Base-by-base conservation (phyloP, 2,888 invertebrate genomes). In the Lithosia quadra region DNA sequence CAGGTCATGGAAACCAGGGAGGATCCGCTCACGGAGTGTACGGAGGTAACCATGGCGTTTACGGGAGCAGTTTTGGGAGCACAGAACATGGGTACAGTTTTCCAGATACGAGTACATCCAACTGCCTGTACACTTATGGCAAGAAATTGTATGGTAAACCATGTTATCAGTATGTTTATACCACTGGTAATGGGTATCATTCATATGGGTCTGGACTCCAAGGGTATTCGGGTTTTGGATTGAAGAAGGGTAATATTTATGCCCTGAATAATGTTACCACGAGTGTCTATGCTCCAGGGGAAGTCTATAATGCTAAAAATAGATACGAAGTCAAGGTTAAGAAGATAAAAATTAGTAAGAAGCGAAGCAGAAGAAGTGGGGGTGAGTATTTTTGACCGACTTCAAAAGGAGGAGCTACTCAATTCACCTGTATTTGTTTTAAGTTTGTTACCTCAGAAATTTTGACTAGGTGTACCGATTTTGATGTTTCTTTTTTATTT, bases 311-410 rank as follows among this genome's bases (percentile, higher is more conserved):
- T 39, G 79, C 88, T 0, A 91, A 90, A 64, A 87, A 89, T 67
- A 90, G 87, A 57, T 88, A 90, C 53, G 92, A 93, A 69, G 83
- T 94, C 0, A 91, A 94, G 2, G 87, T 92, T 8, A 90, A 88
- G 77, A 92, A 90, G 71, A 89, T 87, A 1, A 87, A 85, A 65
- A 77, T 83, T 1, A 84, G 84, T 0, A 80, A 83, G 55, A 89
- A 84, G 73, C 84, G 79, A 43, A 85, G 79, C 63, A 84, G 86
- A 65, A 91, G 90, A 68, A 59, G 90, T 62, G 70, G 76, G 79
- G 90, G 93, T 94, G 69, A 89, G 89, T 73, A 13, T 22, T 28
- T 53, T 65, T 28, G 28, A n/a, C n/a, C n/a, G n/a, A n/a, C n/a
- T n/a, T n/a, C n/a, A n/a, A n/a, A n/a, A n/a, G n/a, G n/a, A n/a